A percentile compares a stretch with the other conserved stretches of the same genome.
Evolutionary conservation across 2,797 vertebrate species (phyloP).

Genomic region (Triplophysa bombifrons): DNA sequence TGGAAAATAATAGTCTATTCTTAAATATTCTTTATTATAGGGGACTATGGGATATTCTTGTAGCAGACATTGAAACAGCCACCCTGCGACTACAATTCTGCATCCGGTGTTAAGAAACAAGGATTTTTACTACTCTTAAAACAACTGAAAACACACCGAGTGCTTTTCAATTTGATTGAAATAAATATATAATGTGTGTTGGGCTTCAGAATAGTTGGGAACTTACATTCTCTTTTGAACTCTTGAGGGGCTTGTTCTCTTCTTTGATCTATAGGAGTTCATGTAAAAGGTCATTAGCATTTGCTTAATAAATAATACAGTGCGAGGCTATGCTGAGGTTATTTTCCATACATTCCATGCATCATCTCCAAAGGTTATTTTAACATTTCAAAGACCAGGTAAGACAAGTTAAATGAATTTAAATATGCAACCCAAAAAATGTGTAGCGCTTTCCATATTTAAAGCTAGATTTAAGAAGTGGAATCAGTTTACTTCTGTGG

Average conservation of each 20-base stretch:
- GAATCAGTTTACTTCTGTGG: slow-evolving; percentile 32
- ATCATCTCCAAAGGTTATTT: not conserved
- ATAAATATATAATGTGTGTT: not conserved
- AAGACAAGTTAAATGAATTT: not conserved
- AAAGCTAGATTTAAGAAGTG: slow-evolving; percentile 43
- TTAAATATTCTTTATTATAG: not conserved
- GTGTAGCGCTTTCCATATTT: slow-evolving; percentile 32
- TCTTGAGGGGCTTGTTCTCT: slow-evolving; percentile 85
- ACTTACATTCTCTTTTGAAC: slow-evolving; percentile 89
- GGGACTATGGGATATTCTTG: not conserved
- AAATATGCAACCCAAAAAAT: slow-evolving; percentile 14
- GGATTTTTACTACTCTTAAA: not conserved
- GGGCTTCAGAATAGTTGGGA: slow-evolving; percentile 31
- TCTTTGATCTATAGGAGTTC: slow-evolving; percentile 90
- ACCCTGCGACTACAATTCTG: slow-evolving; percentile 37
- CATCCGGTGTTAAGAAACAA: slow-evolving; percentile 10
- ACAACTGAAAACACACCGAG: not conserved
- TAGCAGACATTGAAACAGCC: slow-evolving; percentile 7
- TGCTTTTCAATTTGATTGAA: not conserved
- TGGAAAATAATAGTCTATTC: not conserved
- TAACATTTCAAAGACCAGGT: slow-evolving; percentile 2
- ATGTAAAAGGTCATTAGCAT: slow-evolving; percentile 58
- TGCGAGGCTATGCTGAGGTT: not conserved
- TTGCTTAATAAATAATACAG: not conserved
- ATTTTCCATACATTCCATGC: slow-evolving; percentile 22